Evolutionary conservation across 2,113 vertebrate genomes (phyloP), one percentile per base, ranked within the genome.

Genomic region (Macquaria australasica): DNA sequence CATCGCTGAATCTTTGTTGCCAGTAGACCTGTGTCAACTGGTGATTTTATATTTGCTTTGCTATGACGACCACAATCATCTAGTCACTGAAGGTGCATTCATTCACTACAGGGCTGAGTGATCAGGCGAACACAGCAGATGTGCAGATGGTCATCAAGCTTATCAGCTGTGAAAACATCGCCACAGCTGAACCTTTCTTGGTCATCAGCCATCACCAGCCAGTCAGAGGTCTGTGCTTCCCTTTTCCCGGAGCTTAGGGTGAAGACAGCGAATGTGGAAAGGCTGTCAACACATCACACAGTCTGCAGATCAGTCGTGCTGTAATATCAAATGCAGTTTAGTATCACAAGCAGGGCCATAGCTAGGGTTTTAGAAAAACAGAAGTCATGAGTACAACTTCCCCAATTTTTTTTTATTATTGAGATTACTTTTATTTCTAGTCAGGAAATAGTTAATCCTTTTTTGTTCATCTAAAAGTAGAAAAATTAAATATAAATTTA

Each of bases 61-160:
- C 21, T 28, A 21, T 34, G 48, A 67, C 39, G 31, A 62, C 53
- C 56, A 34, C n/a, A 62, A 28, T 53, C 10, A 55, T 56, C 58
- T n/a, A 55, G 37, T 78, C 63, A 43, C 21, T 62, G 41, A 70
- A 15, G 34, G 34, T 37, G 23, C 18, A 67, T 70, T 25, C 0
- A 72, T 76, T 72, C 45, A 23, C 25, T 6, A 43, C 45, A 41
- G 25, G 34, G 55, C 53, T 63, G 77, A 28, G 28, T 18, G 51
- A 60, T 43, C 25, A 39, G 43, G 9, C 20, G 37, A 67, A 56
- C 9, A 25, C 8, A 51, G n/a, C 76, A 73, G 76, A 79, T 80
- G 77, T 83, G 60, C 71, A 39, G 63, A 66, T 72, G 79, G 76
- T 67, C 51, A 78, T 87, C 50, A 66, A 69, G 75, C 58, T 71